Conservation (phyloP, 2,888 invertebrate species). For the Scaptomyza caliginosa region DNA sequence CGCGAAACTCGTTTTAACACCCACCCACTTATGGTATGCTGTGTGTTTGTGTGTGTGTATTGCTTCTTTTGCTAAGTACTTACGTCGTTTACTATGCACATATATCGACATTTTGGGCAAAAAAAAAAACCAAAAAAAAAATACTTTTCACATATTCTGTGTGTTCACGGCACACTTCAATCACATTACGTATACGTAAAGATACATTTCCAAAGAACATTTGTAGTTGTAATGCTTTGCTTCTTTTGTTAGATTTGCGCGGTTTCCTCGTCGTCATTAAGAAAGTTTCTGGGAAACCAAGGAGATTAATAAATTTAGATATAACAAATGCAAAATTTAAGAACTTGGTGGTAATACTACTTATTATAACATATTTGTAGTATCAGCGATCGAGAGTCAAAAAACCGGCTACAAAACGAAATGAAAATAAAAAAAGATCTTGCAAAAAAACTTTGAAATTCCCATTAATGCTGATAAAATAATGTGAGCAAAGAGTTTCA, state of each 20-base stretch:
- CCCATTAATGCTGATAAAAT: not conserved
- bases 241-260: not conserved
- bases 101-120: constrained; percentile 29
- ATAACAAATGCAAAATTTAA: too few species aligned
- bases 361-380: too few species aligned
- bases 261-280: not conserved
- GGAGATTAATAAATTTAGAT: not conserved
- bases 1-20: constrained; percentile 58
- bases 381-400: too few species aligned
- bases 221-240: not conserved
- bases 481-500: not conserved
- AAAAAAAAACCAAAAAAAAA: too few species aligned
- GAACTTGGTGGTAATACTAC: too few species aligned
- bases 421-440: too few species aligned
- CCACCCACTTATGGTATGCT: constrained; percentile 13
- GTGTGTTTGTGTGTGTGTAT: not conserved
- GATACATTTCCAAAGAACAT: not conserved
- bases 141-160: constrained; percentile 45
- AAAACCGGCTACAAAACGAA: too few species aligned
- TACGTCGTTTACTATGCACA: constrained; percentile 2
- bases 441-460: not conserved
- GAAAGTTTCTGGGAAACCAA: not conserved
- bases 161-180: constrained; percentile 19
- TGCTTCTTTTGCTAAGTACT: constrained; percentile 1
- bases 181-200: constrained; percentile 6